phyloP scores from a whole-genome alignment of 1,140 invertebrate genomes.

The Euglossa dilemma region DNA sequence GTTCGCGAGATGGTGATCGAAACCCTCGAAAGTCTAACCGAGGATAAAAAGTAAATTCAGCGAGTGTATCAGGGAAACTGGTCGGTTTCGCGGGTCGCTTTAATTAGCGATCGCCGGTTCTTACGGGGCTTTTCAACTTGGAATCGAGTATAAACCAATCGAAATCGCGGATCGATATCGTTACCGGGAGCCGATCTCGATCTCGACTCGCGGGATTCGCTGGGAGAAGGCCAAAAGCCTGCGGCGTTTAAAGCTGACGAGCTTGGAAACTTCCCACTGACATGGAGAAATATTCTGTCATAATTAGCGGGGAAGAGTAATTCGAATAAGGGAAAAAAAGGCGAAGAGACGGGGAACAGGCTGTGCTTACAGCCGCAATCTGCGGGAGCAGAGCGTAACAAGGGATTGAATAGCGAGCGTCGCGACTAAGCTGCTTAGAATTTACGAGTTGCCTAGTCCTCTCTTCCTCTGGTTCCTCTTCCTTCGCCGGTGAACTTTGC shows the following conservation, averaged over 20 bases:
- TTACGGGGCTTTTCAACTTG: too few species aligned
- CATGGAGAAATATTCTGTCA: neutral
- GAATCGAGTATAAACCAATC: too few species aligned
- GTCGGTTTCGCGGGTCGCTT: neutral
- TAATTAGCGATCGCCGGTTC: neutral
- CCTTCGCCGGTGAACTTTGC: slow-evolving; percentile 48
- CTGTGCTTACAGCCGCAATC: neutral
- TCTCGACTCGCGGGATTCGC: too few species aligned
- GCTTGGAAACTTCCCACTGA: neutral
- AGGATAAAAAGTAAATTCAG: neutral
- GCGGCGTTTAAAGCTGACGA: too few species aligned
- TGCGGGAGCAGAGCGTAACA: slow-evolving; percentile 29
- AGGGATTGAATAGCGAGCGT: slow-evolving; percentile 33
- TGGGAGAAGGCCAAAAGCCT: too few species aligned
- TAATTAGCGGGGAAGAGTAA: neutral
- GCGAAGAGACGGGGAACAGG: neutral
- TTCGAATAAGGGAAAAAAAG: neutral
- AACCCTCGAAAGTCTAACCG: neutral
- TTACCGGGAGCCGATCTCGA: too few species aligned
- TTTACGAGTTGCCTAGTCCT: slow-evolving; percentile 58
- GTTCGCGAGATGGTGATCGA: neutral
- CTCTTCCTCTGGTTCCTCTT: slow-evolving; percentile 9
- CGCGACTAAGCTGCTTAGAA: slow-evolving; percentile 67
- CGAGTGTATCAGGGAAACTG: neutral
- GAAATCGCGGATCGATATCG: too few species aligned